Conservation (phyloP, 2,888 invertebrate species). For the Dryobotodes eremita region DNA sequence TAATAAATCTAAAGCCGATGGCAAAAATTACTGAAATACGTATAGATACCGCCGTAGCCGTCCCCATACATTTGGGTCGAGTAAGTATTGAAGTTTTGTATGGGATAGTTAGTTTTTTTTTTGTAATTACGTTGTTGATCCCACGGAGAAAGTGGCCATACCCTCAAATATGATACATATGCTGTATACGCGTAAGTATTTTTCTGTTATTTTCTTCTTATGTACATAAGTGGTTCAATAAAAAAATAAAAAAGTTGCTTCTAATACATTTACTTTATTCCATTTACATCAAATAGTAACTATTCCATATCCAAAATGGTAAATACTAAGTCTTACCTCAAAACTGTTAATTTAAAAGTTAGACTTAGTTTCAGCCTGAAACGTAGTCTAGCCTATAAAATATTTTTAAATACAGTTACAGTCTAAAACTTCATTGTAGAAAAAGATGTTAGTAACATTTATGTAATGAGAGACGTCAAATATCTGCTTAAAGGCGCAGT, state of each 20-base stretch:
- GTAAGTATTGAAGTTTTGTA: not conserved
- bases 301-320: conserved; percentile 81
- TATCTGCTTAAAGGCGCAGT: not conserved
- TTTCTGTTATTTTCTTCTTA: not conserved
- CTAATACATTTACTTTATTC: conserved; percentile 86
- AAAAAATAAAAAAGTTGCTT: conserved; percentile 62
- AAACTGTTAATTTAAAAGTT: conserved; percentile 53
- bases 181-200: not conserved
- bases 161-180: too few relatives aligned
- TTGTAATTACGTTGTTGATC: not conserved
- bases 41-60: not conserved
- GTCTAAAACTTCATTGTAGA: conserved; percentile 51
- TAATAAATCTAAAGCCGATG: not conserved
- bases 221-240: not conserved
- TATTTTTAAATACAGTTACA: conserved; percentile 53
- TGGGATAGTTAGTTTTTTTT: not conserved
- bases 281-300: conserved; percentile 86
- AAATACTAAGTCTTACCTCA: conserved; percentile 74
- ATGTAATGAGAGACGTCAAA: conserved; percentile 20
- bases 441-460: conserved; percentile 25
- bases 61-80: not conserved
- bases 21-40: not conserved
- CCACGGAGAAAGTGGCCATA: not conserved
- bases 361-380: conserved; percentile 50
- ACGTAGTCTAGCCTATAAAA: conserved; percentile 52